A percentile compares a stretch with the other conserved stretches of the same genome.
phyloP scores from a whole-genome alignment of 2,888 invertebrate genomes.

The Drosophila leonis region DNA sequence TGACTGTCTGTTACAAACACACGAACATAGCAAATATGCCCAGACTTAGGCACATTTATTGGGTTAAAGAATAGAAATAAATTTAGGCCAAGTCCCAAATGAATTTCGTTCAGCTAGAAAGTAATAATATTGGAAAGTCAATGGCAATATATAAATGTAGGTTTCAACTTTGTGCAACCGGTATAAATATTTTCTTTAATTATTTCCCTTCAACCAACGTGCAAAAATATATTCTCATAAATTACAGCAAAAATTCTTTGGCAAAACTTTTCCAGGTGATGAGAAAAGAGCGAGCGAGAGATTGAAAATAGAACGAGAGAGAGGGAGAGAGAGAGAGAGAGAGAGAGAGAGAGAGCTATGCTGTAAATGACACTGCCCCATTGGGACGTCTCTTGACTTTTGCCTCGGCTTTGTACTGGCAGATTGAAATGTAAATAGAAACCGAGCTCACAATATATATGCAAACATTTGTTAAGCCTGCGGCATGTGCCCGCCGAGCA shows the following conservation, averaged over 20 bases:
- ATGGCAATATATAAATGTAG: neutral
- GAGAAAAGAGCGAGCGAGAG: neutral
- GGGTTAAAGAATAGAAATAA: neutral
- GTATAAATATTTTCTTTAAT: conserved; percentile 64
- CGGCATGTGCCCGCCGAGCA: conserved; percentile 34
- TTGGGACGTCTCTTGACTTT: conserved; percentile 15
- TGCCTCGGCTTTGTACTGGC: conserved; percentile 6
- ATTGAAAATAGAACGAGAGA: neutral
- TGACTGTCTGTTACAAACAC: neutral
- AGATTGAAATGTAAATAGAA: conserved; percentile 49
- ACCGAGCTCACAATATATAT: conserved; percentile 20
- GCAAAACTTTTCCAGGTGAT: conserved; percentile 34
- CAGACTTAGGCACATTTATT: neutral
- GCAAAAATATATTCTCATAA: conserved; percentile 45
- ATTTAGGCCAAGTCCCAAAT: conserved; percentile 17
- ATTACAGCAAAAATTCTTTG: conserved; percentile 31
- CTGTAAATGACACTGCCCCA: conserved; percentile 37
- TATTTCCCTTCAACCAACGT: conserved; percentile 49
- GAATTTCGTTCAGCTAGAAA: conserved; percentile 9
- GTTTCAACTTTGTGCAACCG: conserved; percentile 16
- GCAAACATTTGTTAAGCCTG: conserved; percentile 40
- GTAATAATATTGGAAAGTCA: conserved; percentile 8
- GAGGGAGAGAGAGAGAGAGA: too few species aligned
- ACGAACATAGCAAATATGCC: neutral
- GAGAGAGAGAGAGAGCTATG: neutral